Evolutionary conservation across 2,797 vertebrate genomes (phyloP), one percentile per base, ranked within the genome.

Genomic region (Lacerta agilis): DNA sequence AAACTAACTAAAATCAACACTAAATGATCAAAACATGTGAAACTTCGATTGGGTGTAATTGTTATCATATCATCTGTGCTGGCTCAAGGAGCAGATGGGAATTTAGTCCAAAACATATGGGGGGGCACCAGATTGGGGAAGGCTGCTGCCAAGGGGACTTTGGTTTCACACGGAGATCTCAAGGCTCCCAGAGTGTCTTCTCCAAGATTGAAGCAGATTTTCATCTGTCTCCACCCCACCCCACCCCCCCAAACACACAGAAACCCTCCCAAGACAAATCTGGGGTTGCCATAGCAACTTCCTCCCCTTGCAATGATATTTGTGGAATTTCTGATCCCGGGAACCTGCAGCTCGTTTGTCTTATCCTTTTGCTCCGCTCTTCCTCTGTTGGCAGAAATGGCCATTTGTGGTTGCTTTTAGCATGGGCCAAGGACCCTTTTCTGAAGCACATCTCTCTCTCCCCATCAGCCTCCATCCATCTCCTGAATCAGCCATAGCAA

Each of bases 241-340:
- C n/a, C n/a, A n/a, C n/a, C 66, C 5, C 43, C 55, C 38, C 79
- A 15, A 55, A 55, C 49, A 15, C 49, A 55, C 13, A 55, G 49
- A 55, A 55, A 55, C 49, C 49, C 49, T 55, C n/a, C 49, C 86
- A 9, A 49, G 64, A 45, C 69, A 17, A 41, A 75, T 43, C 78
- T 73, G 86, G 81, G 10, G 87, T 88, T 88, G 87, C 82, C 82
- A 83, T 84, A 41, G 87, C 17, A 66, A 84, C 75, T 4, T 41
- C 61, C 76, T 66, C 55, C 36, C 36, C 33, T 36, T 36, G 33
- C 36, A 33, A 6, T 33, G 43, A 69, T 88, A 81, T 33, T 41
- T 23, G 4, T 20, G 17, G 67, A 8, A 69, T 23, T 64, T 61
- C 49, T 41, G 76, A 33, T 29, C 36, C 29, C 18, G 66, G 78